Percentiles rank a stretch among this genome's conserved stretches.
Conservation (phyloP, 2,113 vertebrate species). For the Scophthalmus maximus region DNA sequence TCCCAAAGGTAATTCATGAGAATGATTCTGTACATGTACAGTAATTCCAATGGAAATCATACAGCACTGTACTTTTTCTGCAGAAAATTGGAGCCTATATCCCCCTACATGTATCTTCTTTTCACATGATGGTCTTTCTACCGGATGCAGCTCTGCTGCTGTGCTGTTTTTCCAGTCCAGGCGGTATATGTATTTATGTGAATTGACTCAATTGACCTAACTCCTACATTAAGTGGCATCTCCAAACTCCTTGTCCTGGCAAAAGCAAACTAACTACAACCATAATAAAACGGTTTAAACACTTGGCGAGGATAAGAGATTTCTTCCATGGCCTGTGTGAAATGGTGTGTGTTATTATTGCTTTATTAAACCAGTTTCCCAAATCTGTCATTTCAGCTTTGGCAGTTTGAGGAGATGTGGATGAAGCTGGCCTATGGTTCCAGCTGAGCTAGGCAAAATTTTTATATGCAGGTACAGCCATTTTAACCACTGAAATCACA, state of each 20-base stretch:
- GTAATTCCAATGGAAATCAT: background rate
- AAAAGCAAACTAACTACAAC: constrained; percentile 5
- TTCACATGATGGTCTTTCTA: background rate
- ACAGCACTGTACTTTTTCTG: background rate
- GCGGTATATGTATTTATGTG: background rate
- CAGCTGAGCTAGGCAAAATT: constrained; percentile 17
- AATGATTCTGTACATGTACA: background rate
- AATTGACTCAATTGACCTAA: background rate
- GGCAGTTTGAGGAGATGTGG: constrained; percentile 12
- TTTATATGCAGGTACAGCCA: constrained; percentile 13
- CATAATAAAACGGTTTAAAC: constrained; percentile 6
- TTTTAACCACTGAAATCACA: constrained; percentile 14
- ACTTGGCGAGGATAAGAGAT: background rate
- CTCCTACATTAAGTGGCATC: constrained; percentile 1
- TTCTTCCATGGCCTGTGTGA: background rate
- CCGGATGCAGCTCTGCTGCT: background rate
- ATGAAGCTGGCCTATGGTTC: constrained; percentile 3
- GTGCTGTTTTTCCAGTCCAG: background rate
- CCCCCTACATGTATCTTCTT: background rate
- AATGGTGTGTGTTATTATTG: constrained; percentile 24
- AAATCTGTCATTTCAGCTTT: constrained; percentile 29
- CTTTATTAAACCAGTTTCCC: constrained; percentile 34
- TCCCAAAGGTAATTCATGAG: background rate
- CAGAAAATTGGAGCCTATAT: background rate
- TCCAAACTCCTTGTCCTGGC: background rate